Evolutionary conservation across 2,797 vertebrate genomes (phyloP).

Genomic region (Rhadinocentrus ornatus): DNA sequence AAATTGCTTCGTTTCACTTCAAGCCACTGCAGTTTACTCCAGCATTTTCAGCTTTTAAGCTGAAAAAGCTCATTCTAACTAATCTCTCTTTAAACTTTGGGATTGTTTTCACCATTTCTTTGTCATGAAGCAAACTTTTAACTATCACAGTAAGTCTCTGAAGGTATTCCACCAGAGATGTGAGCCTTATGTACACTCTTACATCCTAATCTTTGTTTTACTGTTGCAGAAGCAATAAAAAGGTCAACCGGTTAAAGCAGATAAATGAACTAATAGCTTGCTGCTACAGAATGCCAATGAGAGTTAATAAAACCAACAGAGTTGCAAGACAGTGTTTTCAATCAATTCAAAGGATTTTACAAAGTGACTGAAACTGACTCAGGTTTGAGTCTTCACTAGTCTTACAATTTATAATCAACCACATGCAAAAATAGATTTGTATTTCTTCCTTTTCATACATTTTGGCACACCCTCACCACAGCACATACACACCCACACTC

Average conservation of each 20-base stretch:
- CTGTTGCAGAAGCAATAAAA: conserved; percentile 6
- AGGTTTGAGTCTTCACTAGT: not conserved
- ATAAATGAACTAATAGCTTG: not conserved
- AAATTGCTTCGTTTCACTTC: no score
- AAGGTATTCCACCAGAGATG: not conserved
- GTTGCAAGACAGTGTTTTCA: no score
- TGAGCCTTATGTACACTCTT: not conserved
- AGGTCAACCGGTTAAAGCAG: conserved; percentile 10
- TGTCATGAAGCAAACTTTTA: not conserved
- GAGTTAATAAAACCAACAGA: no score
- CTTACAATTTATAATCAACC: not conserved
- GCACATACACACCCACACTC: not conserved
- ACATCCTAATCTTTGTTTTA: not conserved
- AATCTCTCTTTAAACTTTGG: not conserved
- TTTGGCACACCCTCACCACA: not conserved
- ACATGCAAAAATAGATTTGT: not conserved
- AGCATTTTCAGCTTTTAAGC: not conserved
- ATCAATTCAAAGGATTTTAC: not conserved
- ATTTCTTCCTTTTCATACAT: not conserved
- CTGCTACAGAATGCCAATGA: no score
- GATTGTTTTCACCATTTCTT: not conserved
- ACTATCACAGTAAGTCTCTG: not conserved
- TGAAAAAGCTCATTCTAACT: not conserved
- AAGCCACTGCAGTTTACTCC: no score
- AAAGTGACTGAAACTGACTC: not conserved